phyloP scores from a whole-genome alignment of 2,888 invertebrate genomes.

The Actias luna region DNA sequence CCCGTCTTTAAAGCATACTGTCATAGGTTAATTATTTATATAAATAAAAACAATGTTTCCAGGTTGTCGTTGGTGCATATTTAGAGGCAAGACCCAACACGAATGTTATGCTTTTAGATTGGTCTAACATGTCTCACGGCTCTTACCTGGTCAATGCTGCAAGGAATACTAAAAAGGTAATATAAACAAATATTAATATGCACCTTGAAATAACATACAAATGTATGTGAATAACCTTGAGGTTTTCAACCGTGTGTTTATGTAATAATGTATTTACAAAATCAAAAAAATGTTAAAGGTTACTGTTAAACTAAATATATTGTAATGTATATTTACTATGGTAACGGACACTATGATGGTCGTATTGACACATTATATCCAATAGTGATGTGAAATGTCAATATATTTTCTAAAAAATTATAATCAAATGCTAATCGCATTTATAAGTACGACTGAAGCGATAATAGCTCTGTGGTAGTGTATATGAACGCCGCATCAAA shows the following conservation, averaged over 20 bases:
- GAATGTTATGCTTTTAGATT: constrained; percentile 73
- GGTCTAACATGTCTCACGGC: constrained; percentile 78
- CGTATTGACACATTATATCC: too few relatives aligned
- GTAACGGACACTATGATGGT: too few relatives aligned
- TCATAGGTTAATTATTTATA: not conserved
- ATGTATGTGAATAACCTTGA: not conserved
- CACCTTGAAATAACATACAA: not conserved
- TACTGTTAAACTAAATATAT: too few relatives aligned
- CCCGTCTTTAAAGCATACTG: not conserved
- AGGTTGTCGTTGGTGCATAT: constrained; percentile 74
- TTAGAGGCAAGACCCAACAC: constrained; percentile 65
- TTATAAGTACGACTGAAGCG: too few relatives aligned
- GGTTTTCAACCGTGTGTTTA: too few relatives aligned
- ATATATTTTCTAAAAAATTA: too few relatives aligned
- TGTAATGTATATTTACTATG: too few relatives aligned
- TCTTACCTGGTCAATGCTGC: constrained; percentile 82
- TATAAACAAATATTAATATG: constrained; percentile 19
- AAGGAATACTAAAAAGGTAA: constrained; percentile 81
- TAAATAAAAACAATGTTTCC: not conserved
- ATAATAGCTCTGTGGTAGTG: too few relatives aligned
- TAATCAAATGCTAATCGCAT: too few relatives aligned
- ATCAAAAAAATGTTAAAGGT: not conserved
- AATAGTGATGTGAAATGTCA: too few relatives aligned
- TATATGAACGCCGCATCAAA: too few relatives aligned
- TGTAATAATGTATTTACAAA: not conserved